phyloP scores from a whole-genome alignment of 2,797 vertebrate species.

The Characodon lateralis region DNA sequence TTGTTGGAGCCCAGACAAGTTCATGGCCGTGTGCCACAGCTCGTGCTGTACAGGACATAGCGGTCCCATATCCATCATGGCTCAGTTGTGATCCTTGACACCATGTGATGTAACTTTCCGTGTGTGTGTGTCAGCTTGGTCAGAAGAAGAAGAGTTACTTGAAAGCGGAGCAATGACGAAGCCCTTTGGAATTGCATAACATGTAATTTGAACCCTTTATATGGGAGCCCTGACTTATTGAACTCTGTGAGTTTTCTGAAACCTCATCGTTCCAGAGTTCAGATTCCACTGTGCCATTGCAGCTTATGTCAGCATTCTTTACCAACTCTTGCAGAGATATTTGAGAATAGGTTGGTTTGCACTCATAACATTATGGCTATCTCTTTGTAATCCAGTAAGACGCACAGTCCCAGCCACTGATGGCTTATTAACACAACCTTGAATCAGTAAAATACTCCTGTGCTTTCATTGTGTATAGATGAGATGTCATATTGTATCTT shows the following conservation, averaged over 20 bases:
- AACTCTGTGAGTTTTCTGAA: not conserved
- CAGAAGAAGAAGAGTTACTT: slow-evolving; percentile 40
- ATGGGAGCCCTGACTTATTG: slow-evolving; percentile 9
- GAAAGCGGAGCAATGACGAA: slow-evolving; percentile 12
- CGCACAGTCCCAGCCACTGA: slow-evolving; percentile 29
- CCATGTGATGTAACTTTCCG: slow-evolving; percentile 70
- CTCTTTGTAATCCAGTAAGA: slow-evolving; percentile 32
- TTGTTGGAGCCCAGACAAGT: slow-evolving; percentile 16
- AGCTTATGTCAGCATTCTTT: slow-evolving; percentile 26
- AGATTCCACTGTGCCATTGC: slow-evolving; percentile 2
- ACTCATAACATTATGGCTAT: not conserved
- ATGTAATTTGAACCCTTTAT: slow-evolving; percentile 22
- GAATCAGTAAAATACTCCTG: slow-evolving; percentile 45
- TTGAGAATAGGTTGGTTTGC: slow-evolving; percentile 6
- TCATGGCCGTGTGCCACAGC: slow-evolving; percentile 41
- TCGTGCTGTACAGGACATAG: slow-evolving; percentile 61
- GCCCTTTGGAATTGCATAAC: slow-evolving; percentile 13
- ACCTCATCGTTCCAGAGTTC: slow-evolving; percentile 2
- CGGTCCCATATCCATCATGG: slow-evolving; percentile 59
- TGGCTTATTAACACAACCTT: slow-evolving; percentile 35
- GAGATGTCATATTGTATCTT: slow-evolving; percentile 1
- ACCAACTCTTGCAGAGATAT: slow-evolving; percentile 32
- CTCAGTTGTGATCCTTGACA: slow-evolving; percentile 42
- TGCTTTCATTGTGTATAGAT: slow-evolving; percentile 10
- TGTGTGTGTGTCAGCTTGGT: slow-evolving; percentile 4